phyloP scores from a whole-genome alignment of 2,888 invertebrate species.

The Dryomyza anilis region DNA sequence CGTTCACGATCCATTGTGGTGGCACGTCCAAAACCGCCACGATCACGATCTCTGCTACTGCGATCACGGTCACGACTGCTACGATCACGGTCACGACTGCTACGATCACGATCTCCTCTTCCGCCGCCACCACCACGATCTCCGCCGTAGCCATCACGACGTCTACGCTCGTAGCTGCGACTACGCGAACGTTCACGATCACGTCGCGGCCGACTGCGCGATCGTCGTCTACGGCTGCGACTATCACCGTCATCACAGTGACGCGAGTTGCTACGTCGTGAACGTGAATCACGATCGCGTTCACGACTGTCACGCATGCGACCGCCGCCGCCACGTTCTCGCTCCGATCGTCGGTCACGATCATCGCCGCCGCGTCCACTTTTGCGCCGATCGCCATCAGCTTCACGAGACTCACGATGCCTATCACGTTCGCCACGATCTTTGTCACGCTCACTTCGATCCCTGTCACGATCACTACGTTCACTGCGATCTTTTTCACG shows the following conservation, averaged over 20 bases:
- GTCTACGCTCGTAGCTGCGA: constrained; percentile 30
- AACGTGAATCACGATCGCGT: constrained; percentile 61
- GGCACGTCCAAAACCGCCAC: constrained; percentile 55
- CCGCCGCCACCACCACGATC: constrained; percentile 62
- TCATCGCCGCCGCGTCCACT: constrained; percentile 58
- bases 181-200: constrained; percentile 62
- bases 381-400: constrained; percentile 59
- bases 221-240: constrained; percentile 47
- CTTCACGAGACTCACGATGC: constrained; percentile 51
- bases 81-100: constrained; percentile 60
- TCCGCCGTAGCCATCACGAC: constrained; percentile 51
- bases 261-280: constrained; percentile 63
- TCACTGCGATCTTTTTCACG: constrained; percentile 34
- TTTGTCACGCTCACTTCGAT: constrained; percentile 49
- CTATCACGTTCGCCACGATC: constrained; percentile 52
- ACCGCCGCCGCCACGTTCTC: constrained; percentile 50
- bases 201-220: constrained; percentile 46
- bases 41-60: constrained; percentile 59
- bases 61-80: constrained; percentile 60
- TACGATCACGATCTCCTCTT: constrained; percentile 53
- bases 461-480: constrained; percentile 50
- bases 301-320: constrained; percentile 50
- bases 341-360: constrained; percentile 51
- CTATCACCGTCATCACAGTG: constrained; percentile 55
- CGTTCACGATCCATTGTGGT: constrained; percentile 56